Conservation (phyloP, 1,140 invertebrate species). For the Nebria ingens region DNA sequence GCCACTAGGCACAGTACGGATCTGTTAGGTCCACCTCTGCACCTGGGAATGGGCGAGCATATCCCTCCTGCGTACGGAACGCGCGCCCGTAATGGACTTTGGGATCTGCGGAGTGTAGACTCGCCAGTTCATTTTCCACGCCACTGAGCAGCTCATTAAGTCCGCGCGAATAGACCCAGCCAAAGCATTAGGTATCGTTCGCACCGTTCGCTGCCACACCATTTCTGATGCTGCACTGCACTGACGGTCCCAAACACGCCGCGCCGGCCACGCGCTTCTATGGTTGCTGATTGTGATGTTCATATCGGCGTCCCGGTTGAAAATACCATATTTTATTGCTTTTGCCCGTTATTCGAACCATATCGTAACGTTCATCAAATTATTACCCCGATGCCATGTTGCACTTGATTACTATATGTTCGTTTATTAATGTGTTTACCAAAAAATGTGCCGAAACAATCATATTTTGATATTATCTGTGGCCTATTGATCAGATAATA, state of each 20-base stretch:
- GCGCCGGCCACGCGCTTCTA: not conserved
- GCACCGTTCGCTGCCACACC: not conserved
- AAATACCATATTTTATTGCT: not conserved
- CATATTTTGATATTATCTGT: too few relatives aligned
- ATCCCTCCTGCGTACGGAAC: constrained; percentile 2
- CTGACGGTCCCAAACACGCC: not conserved
- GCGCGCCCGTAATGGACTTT: constrained; percentile 13
- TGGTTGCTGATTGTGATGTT: too few relatives aligned
- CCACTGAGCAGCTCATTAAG: constrained; percentile 24
- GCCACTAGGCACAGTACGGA: too few relatives aligned
- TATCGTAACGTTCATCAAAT: too few relatives aligned
- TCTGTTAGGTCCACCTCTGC: too few relatives aligned
- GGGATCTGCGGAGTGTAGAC: constrained; percentile 13
- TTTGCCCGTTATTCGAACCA: too few relatives aligned
- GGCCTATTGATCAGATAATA: too few relatives aligned
- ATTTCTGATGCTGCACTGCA: not conserved
- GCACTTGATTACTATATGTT: too few relatives aligned
- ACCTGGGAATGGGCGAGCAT: not conserved
- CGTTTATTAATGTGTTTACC: too few relatives aligned
- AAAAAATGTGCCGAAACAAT: too few relatives aligned
- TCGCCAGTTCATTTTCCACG: constrained; percentile 24
- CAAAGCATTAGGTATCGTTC: not conserved
- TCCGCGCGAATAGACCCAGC: constrained; percentile 3
- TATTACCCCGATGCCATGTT: too few relatives aligned
- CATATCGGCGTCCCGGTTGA: too few relatives aligned